A percentile compares a stretch with the other conserved stretches of the same genome.
Evolutionary conservation across 2,797 vertebrate genomes (phyloP).

Genomic region (Molossus molossus): DNA sequence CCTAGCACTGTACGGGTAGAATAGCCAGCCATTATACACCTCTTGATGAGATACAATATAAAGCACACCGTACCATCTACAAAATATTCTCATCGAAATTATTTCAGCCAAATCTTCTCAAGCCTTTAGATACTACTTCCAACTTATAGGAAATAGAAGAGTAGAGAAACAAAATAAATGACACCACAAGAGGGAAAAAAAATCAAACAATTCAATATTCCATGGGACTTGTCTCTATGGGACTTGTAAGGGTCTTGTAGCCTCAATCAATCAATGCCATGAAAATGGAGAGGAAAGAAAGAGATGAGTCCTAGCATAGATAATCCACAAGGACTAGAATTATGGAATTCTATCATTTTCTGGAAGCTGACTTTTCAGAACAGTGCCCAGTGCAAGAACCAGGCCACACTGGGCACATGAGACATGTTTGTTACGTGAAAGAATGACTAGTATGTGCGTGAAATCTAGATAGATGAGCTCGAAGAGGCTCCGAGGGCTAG

Average conservation of each 20-base stretch:
- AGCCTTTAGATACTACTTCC: background rate
- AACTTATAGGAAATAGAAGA: background rate
- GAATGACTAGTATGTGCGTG: background rate
- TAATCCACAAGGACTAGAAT: constrained; percentile 6
- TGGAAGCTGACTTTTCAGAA: background rate
- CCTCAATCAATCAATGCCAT: constrained; percentile 5
- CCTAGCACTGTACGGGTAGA: background rate
- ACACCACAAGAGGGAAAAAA: background rate
- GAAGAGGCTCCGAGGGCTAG: background rate
- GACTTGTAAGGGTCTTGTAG: background rate
- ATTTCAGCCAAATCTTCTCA: background rate
- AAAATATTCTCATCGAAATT: background rate
- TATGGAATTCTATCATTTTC: constrained; percentile 1
- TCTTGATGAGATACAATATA: background rate
- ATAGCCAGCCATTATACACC: background rate
- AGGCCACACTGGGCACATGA: background rate
- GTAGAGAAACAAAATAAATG: constrained; percentile 3
- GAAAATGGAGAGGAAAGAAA: constrained; percentile 38
- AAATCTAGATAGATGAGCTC: background rate
- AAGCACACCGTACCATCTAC: background rate
- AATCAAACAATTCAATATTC: background rate
- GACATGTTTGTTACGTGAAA: background rate
- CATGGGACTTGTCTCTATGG: background rate
- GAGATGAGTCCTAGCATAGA: background rate
- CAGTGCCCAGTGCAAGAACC: background rate